Evolutionary conservation across 1,140 invertebrate genomes (phyloP), one percentile per base, ranked within the genome.

Genomic region (Drosophila novamexicana): DNA sequence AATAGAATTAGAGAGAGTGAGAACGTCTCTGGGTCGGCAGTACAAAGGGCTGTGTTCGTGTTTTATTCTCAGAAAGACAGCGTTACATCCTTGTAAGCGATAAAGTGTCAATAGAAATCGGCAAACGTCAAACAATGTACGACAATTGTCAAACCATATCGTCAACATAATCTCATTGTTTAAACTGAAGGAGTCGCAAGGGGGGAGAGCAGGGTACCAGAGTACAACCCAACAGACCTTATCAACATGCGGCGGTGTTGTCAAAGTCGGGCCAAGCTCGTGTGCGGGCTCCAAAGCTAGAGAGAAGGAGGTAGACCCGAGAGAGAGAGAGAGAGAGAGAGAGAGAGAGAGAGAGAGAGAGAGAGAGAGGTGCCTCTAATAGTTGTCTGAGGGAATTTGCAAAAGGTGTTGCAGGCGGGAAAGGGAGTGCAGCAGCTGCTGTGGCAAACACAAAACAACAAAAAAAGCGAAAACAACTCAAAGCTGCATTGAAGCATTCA

Each of bases 71-170:
- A 84, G 84, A 88, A 88, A 88, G 73, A 81, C 81, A 89, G 71
- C 75, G 77, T 90, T 85, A 89, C 84, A 89, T 89, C 85, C 85
- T 84, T 90, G 85, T 90, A 90, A 79, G 77, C 54, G 84, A 90
- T 81, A 84, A 56, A 75, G 75, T 72, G 83, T 83, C 85, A 90
- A 89, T 84, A 84, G 84, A 57, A 85, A 90, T 90, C 85, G 86
- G 86, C 85, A 90, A 90, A 90, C 79, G 86, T 90, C 85, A 90
- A 90, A 90, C 85, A 90, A 90, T 90, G 85, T 90, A 69, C 84
- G 89, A 91, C 88, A 91, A 91, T 91, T 91, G 88, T 91, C 89
- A 91, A 84, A 91, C 83, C 89, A 91, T 91, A 91, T 89, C 89
- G 81, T 84, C 84, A 81, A 91, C 89, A 91, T 91, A 91, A 91